These are phyloP conservation scores for Bombylius discolor DNA, from an alignment of 2,888 invertebrate species.

Conservation along the genomic window DNA sequence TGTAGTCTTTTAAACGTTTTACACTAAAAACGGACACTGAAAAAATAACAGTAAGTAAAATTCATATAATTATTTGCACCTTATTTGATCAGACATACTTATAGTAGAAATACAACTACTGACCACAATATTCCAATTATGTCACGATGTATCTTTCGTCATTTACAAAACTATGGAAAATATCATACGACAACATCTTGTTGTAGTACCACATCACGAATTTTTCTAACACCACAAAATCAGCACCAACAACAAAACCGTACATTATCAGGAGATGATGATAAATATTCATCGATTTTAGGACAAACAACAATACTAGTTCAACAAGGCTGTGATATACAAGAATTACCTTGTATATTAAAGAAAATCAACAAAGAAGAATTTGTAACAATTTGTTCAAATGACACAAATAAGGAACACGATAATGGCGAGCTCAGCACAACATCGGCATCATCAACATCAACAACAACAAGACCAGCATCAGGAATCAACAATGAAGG, in stretches of 20 bases:
- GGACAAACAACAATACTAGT: slow-evolving; percentile 43
- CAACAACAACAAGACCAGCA: neutral
- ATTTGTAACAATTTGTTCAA: slow-evolving; percentile 26
- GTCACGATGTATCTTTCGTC: slow-evolving; percentile 7
- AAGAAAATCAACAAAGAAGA: slow-evolving; percentile 37
- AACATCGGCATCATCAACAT: neutral
- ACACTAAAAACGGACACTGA: too few species aligned
- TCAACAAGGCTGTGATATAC: slow-evolving; percentile 53
- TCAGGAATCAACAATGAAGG: slow-evolving; percentile 7
- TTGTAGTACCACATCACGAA: neutral
- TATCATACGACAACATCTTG: neutral
- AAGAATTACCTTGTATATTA: slow-evolving; percentile 54
- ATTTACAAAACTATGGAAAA: neutral
- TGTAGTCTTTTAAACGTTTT: too few species aligned
- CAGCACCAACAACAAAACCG: neutral
- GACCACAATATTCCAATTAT: neutral
- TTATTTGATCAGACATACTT: too few species aligned
- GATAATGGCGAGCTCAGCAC: neutral
- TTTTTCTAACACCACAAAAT: too few species aligned
- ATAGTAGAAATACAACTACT: too few species aligned
- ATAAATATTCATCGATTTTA: neutral
- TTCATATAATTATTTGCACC: too few species aligned
- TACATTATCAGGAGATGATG: neutral
- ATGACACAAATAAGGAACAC: too few species aligned
- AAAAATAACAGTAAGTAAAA: too few species aligned